These are phyloP conservation scores for Tringa solitaria DNA, from an alignment of 2,113 vertebrate genomes.

Conservation along the genomic window DNA sequence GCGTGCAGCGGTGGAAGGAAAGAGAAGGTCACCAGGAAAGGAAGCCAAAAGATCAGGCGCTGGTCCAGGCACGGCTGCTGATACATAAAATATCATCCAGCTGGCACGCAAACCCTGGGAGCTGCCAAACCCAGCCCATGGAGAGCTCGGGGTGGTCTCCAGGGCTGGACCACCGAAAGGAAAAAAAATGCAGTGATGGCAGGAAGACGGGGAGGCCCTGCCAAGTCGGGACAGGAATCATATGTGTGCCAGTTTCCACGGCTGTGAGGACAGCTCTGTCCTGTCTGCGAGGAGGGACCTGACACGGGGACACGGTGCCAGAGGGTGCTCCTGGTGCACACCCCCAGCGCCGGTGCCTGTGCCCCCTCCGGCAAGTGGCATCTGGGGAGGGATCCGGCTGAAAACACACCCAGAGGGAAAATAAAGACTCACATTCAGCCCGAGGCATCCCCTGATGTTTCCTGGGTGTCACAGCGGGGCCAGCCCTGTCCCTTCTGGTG, in stretches of 20 bases:
- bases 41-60: constrained; percentile 6
- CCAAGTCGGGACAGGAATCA: constrained; percentile 23
- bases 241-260: not conserved
- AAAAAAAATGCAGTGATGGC: constrained; percentile 22
- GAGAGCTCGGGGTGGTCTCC: constrained; percentile 31
- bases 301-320: not conserved
- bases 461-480: not conserved
- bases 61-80: constrained; percentile 31
- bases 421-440: not conserved
- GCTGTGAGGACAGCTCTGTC: not conserved
- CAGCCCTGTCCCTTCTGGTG: not conserved
- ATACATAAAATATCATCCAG: constrained; percentile 8
- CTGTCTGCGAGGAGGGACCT: not conserved
- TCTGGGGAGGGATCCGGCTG: not conserved
- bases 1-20: not conserved
- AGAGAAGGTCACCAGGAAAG: constrained; percentile 12
- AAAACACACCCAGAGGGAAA: not conserved
- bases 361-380: not conserved
- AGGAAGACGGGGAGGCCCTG: not conserved
- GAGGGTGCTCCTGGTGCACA: not conserved
- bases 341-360: not conserved
- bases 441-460: not conserved
- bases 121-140: constrained; percentile 38
- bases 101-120: constrained; percentile 18
- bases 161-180: constrained; percentile 2